A percentile compares a stretch with the other conserved stretches of the same genome.
Conservation (phyloP, 2,888 invertebrate genomes). For the Amblyteles armatorius region DNA sequence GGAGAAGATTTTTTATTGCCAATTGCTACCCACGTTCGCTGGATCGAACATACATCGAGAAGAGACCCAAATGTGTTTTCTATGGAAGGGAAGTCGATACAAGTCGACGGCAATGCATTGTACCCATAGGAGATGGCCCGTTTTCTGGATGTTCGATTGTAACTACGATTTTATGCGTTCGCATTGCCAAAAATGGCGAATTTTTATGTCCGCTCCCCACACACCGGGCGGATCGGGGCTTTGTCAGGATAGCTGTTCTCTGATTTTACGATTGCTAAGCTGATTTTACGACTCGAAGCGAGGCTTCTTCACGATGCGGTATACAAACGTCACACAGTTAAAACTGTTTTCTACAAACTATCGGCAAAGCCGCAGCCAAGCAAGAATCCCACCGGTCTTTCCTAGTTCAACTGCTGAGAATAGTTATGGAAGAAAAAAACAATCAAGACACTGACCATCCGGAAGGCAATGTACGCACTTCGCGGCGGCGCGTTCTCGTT, state of each 20-base stretch:
- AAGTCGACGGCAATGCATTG: background rate
- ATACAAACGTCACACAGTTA: background rate
- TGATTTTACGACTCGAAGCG: background rate
- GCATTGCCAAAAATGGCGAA: conserved; percentile 3
- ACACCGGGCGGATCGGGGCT: too few species aligned
- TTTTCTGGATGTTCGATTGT: background rate
- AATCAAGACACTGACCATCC: conserved; percentile 11
- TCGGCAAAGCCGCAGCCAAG: background rate
- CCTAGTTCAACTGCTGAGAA: conserved; percentile 17
- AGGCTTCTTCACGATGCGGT: background rate
- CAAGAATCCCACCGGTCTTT: background rate
- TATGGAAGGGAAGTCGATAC: conserved; percentile 13
- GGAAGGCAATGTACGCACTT: conserved; percentile 9
- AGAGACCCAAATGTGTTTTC: conserved; percentile 1
- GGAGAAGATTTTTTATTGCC: conserved; percentile 12
- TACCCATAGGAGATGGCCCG: background rate
- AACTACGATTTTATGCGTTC: conserved; percentile 3
- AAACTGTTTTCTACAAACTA: background rate
- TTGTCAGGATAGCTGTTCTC: background rate
- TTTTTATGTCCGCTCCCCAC: conserved; percentile 10
- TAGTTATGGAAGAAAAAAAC: conserved; percentile 22
- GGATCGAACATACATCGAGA: conserved; percentile 2
- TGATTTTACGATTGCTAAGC: too few species aligned
- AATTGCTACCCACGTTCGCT: conserved; percentile 48
- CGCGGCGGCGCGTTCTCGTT: background rate